phyloP scores from a whole-genome alignment of 2,888 invertebrate species.

The Syrphus vitripennis region DNA sequence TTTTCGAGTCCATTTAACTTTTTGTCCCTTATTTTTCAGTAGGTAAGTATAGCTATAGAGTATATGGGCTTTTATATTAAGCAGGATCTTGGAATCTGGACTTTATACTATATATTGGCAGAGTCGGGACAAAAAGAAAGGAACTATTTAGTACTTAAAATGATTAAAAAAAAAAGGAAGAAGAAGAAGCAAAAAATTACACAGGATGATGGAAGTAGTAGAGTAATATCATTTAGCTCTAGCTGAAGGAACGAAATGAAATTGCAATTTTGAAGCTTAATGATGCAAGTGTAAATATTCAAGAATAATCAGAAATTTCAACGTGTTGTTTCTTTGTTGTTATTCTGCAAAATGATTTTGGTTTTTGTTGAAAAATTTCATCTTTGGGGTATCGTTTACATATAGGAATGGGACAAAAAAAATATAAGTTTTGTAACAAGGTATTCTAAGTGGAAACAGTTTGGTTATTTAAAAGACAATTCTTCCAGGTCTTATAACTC shows the following conservation, averaged over 20 bases:
- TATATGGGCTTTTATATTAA: background rate
- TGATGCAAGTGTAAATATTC: conserved; percentile 62
- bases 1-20: conserved; percentile 61
- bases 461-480: background rate
- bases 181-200: background rate
- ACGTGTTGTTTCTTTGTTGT: background rate
- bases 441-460: background rate
- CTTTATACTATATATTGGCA: conserved; percentile 11
- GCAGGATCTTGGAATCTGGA: conserved; percentile 29
- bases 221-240: background rate
- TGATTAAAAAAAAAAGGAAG: conserved; percentile 47
- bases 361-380: background rate
- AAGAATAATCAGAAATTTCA: background rate
- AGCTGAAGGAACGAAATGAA: conserved; percentile 22
- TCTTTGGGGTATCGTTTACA: background rate
- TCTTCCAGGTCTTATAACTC: no score
- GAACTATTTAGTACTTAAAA: conserved; percentile 52
- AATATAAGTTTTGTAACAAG: background rate
- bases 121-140: conserved; percentile 19
- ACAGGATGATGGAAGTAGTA: conserved; percentile 16
- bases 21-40: conserved; percentile 21
- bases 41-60: no score
- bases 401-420: background rate
- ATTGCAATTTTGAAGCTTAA: conserved; percentile 56
- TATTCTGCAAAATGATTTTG: background rate